Evolutionary conservation across 2,888 invertebrate species (phyloP).

Genomic region (Microctonus aethiopoides): DNA sequence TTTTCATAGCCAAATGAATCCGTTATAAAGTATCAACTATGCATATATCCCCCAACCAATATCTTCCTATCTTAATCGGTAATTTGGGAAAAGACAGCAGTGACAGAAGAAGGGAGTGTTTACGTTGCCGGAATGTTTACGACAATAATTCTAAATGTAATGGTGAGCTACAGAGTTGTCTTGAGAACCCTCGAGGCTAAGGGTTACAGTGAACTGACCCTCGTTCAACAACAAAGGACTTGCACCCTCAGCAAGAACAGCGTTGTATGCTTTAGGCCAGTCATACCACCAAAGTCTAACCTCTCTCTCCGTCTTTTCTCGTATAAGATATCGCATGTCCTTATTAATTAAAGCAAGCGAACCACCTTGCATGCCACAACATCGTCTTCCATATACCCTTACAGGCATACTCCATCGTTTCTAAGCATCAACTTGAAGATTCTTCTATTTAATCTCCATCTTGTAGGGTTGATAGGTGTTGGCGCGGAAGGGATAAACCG

Average conservation of each 20-base stretch:
- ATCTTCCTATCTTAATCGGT: too few relatives aligned
- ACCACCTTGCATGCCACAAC: constrained; percentile 59
- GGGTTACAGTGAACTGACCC: constrained; percentile 64
- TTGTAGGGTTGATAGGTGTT: too few relatives aligned
- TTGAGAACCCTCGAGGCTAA: constrained; percentile 54
- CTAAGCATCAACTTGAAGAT: too few relatives aligned
- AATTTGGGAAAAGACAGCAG: too few relatives aligned
- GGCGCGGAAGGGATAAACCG: too few relatives aligned
- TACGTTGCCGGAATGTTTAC: neutral
- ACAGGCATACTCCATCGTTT: constrained; percentile 13
- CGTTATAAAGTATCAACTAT: too few relatives aligned
- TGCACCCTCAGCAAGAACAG: constrained; percentile 53
- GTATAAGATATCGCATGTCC: constrained; percentile 66
- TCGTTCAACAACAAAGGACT: constrained; percentile 65
- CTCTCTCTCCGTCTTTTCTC: constrained; percentile 52
- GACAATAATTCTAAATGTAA: neutral
- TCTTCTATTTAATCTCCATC: neutral
- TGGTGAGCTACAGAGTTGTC: neutral
- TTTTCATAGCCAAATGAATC: neutral
- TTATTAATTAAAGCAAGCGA: constrained; percentile 63
- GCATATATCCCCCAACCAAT: too few relatives aligned
- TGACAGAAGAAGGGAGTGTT: too few relatives aligned
- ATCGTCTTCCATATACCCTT: constrained; percentile 43
- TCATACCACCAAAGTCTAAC: constrained; percentile 24
- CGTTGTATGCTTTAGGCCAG: constrained; percentile 43